A percentile compares a stretch with the other conserved stretches of the same genome.
phyloP scores from a whole-genome alignment of 2,797 vertebrate genomes.

The Epinephelus malabaricus region DNA sequence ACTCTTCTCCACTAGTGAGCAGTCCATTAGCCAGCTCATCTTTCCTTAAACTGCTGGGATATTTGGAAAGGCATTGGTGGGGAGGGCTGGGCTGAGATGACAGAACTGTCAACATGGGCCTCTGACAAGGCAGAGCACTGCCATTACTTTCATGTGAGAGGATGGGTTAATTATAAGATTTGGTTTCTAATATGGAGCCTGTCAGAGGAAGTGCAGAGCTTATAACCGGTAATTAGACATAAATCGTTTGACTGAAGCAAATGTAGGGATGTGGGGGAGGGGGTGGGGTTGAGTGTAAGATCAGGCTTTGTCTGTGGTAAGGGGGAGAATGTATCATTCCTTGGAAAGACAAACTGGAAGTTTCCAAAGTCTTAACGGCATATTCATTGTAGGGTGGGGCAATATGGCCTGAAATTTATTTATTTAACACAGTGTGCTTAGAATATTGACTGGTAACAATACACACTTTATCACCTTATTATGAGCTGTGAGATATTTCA shows the following conservation, averaged over 20 bases:
- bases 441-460: not conserved
- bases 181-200: slow-evolving; percentile 85
- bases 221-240: slow-evolving; percentile 86
- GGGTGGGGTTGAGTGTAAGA: slow-evolving; percentile 61
- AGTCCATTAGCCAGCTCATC: slow-evolving; percentile 75
- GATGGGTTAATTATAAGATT: slow-evolving; percentile 89
- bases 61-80: slow-evolving; percentile 53
- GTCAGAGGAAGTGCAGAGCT: slow-evolving; percentile 78
- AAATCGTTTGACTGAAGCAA: slow-evolving; percentile 82
- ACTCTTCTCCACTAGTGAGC: slow-evolving; percentile 50
- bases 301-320: slow-evolving; percentile 59
- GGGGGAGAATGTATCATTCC: slow-evolving; percentile 36
- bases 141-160: slow-evolving; percentile 84
- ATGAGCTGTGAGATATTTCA: not conserved
- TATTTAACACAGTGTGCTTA: not conserved
- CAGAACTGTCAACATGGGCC: slow-evolving; percentile 79
- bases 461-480: not conserved
- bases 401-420: not conserved
- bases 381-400: not conserved
- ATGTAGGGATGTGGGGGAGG: slow-evolving; percentile 62
- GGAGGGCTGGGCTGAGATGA: slow-evolving; percentile 77
- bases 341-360: slow-evolving; percentile 39
- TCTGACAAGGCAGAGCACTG: slow-evolving; percentile 79
- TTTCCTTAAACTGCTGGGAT: slow-evolving; percentile 70
- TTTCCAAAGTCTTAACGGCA: slow-evolving; percentile 1